phyloP scores from a whole-genome alignment of 2,888 invertebrate genomes.

The Coronaproctus castanopsis region DNA sequence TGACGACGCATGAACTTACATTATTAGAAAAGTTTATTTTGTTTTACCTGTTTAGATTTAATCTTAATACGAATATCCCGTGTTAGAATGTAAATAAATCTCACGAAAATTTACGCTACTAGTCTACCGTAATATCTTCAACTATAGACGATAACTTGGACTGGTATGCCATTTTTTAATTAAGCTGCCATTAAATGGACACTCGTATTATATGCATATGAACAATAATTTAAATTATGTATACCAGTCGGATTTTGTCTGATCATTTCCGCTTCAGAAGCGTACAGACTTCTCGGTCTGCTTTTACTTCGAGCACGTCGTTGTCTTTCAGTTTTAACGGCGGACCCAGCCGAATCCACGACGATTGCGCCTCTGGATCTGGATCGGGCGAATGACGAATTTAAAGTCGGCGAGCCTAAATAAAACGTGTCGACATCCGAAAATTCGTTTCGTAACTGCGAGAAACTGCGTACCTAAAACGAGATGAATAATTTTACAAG shows the following conservation, averaged over 20 bases:
- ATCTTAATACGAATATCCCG: too few species aligned
- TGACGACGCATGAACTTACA: too few species aligned
- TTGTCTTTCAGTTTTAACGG: conserved; percentile 26
- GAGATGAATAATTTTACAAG: not conserved
- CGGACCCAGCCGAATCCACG: conserved; percentile 16
- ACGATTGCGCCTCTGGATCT: conserved; percentile 31
- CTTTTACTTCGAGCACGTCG: conserved; percentile 62
- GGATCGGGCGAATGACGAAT: conserved; percentile 44
- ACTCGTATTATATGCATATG: too few species aligned
- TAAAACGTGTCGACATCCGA: conserved; percentile 82
- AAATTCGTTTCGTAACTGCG: conserved; percentile 78
- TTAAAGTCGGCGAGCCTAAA: conserved; percentile 31
- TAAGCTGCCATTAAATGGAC: too few species aligned
- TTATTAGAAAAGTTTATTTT: too few species aligned
- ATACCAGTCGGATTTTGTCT: conserved; percentile 12
- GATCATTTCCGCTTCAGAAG: conserved; percentile 44
- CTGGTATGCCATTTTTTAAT: too few species aligned
- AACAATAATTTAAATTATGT: too few species aligned
- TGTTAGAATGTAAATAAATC: too few species aligned
- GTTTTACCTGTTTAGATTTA: too few species aligned
- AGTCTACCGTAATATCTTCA: too few species aligned
- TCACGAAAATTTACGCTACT: too few species aligned
- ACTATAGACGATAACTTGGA: too few species aligned
- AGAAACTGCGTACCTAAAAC: conserved; percentile 67
- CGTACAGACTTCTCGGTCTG: conserved; percentile 61